These are phyloP conservation scores for Chionodraco myersi DNA, from an alignment of 2,113 vertebrate genomes.

Conservation along the genomic window DNA sequence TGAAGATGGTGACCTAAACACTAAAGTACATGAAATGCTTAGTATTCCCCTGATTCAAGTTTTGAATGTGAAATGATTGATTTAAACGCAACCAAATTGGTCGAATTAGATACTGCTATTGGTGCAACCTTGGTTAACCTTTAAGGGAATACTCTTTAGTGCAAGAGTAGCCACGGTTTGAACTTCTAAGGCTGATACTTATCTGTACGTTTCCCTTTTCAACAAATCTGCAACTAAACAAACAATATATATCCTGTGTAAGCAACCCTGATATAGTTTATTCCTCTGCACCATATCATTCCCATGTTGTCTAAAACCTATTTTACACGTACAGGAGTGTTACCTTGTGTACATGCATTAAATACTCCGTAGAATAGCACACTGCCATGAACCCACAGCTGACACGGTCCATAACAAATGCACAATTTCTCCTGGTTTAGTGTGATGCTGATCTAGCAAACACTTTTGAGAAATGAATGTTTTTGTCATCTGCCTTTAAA, in stretches of 20 bases:
- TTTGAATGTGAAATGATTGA: conserved; percentile 17
- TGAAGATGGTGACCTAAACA: conserved; percentile 20
- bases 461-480: background rate
- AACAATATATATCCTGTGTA: background rate
- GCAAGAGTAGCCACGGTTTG: background rate
- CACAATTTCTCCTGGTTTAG: background rate
- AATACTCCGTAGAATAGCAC: background rate
- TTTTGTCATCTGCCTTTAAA: background rate
- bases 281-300: background rate
- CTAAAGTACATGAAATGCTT: conserved; percentile 33
- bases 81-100: conserved; percentile 26
- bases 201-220: background rate
- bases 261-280: background rate
- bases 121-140: background rate
- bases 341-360: background rate
- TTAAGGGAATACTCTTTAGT: background rate
- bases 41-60: conserved; percentile 19
- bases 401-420: too few species aligned
- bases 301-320: background rate
- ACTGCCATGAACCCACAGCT: too few species aligned
- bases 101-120: conserved; percentile 19
- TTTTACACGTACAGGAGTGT: background rate
- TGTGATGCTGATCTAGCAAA: background rate
- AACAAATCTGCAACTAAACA: background rate
- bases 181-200: background rate